These are phyloP conservation scores for Colletes collaris DNA, from an alignment of 2,888 invertebrate species.

Conservation along the genomic window DNA sequence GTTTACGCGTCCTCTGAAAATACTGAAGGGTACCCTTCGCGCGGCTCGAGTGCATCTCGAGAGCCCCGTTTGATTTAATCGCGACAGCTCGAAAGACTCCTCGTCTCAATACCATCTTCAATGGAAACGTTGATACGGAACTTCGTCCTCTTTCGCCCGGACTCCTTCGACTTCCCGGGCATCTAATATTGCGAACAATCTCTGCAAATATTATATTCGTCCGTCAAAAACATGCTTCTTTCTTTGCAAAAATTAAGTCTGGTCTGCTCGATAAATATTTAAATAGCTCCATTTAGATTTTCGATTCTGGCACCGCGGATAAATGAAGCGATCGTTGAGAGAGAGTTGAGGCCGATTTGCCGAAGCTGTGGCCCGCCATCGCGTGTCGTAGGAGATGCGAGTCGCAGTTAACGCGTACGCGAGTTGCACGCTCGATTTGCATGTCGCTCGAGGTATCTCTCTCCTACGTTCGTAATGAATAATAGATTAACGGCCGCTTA, in stretches of 20 bases:
- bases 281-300: too few relatives aligned
- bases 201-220: too few relatives aligned
- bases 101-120: background rate
- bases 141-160: background rate
- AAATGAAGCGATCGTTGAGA: too few relatives aligned
- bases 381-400: slow-evolving; percentile 36
- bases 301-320: too few relatives aligned
- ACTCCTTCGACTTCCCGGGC: too few relatives aligned
- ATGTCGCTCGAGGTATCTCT: slow-evolving; percentile 71
- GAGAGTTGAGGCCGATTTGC: slow-evolving; percentile 12
- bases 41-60: background rate
- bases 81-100: slow-evolving; percentile 17
- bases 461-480: slow-evolving; percentile 75
- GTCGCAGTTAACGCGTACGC: slow-evolving; percentile 46
- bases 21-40: too few relatives aligned
- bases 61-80: slow-evolving; percentile 5
- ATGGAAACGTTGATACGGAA: too few relatives aligned
- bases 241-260: too few relatives aligned
- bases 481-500: slow-evolving; percentile 81
- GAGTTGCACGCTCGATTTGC: slow-evolving; percentile 66
- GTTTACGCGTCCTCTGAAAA: slow-evolving; percentile 1
- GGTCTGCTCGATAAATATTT: too few relatives aligned
- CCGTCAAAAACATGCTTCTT: too few relatives aligned
- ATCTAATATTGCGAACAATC: too few relatives aligned
- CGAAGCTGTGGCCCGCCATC: slow-evolving; percentile 8